phyloP scores from a whole-genome alignment of 2,888 invertebrate species.

The Phania funesta region DNA sequence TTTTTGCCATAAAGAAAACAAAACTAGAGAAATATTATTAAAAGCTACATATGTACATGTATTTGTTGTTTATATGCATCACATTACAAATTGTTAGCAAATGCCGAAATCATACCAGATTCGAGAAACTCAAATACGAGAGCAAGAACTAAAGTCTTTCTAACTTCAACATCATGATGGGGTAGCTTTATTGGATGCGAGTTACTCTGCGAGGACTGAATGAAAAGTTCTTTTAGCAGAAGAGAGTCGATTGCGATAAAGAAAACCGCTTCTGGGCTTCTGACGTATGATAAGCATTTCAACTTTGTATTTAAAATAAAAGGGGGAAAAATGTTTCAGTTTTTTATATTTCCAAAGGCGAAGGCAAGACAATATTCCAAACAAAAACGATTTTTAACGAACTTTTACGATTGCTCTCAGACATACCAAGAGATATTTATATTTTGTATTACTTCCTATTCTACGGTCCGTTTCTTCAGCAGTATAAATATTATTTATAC shows the following conservation, averaged over 20 bases:
- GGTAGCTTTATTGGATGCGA: conserved; percentile 9
- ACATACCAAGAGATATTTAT: too few species aligned
- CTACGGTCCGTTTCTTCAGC: conserved; percentile 15
- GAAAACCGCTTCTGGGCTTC: background rate
- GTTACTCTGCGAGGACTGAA: background rate
- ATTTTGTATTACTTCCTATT: background rate
- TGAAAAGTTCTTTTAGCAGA: background rate
- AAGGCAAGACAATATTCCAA: background rate
- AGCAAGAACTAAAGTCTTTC: conserved; percentile 32
- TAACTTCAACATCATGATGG: conserved; percentile 26
- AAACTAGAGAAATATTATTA: background rate
- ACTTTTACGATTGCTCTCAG: background rate
- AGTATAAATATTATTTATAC: conserved; percentile 23
- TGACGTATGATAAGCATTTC: too few species aligned
- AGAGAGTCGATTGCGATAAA: background rate
- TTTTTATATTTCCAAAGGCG: too few species aligned
- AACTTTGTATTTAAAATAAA: too few species aligned
- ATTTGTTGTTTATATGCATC: conserved; percentile 38
- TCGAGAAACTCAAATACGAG: conserved; percentile 35
- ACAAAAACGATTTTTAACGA: background rate
- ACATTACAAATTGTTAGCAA: conserved; percentile 57
- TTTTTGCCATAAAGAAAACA: background rate
- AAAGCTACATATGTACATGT: background rate
- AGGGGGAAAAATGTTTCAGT: background rate
- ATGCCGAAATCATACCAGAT: conserved; percentile 44